Evolutionary conservation across 2,797 vertebrate genomes (phyloP), one percentile per base, ranked within the genome.

Genomic region (Sebastes vulpes): DNA sequence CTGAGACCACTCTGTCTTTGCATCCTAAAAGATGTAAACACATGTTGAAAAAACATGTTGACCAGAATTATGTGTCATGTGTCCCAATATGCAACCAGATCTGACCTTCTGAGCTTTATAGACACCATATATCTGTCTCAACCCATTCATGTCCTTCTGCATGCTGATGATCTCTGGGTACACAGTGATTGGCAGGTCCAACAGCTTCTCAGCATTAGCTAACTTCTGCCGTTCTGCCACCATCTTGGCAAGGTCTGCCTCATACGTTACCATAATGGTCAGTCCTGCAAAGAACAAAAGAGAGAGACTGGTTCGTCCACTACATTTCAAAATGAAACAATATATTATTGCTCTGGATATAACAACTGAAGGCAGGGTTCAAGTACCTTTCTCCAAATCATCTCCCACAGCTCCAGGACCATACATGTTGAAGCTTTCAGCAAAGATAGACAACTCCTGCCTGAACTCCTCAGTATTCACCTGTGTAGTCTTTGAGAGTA

Each of bases 1-100:
- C 95, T 97, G 96, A 52, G 98, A 98, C 99, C 98, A 99, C 60
- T 98, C 94, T 9, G 95, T 84, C 87, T 99, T 98, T 61, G 98
- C 97, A 9, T 83, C 91, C 99, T 99, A 74, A 59, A 69, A 75
- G 9, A 78, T 32, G 32, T 20, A 59, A 73, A 70, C 61, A 76
- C 5, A 59, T 58, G 1, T 16, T 23, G 3, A 46, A 69, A 74
- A 73, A 20, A 0, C 20, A 26, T 14, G 3, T 9, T 56, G 5
- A 66, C 0, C 6, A 70, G 20, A 78, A 70, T 6, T 16, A 32
- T 21, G 2, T 20, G 23, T 29, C 58, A 57, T 74, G 16, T 65
- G 3, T 48, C n/a, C 52, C 5, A 54, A 29, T 10, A 75, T 25
- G 25, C 5, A 38, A 52, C 26, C 28, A 54, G 31, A 57, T 60